Percentiles rank a stretch among this genome's conserved stretches.
phyloP scores from a whole-genome alignment of 1,140 invertebrate species.

The Papilio xuthus region DNA sequence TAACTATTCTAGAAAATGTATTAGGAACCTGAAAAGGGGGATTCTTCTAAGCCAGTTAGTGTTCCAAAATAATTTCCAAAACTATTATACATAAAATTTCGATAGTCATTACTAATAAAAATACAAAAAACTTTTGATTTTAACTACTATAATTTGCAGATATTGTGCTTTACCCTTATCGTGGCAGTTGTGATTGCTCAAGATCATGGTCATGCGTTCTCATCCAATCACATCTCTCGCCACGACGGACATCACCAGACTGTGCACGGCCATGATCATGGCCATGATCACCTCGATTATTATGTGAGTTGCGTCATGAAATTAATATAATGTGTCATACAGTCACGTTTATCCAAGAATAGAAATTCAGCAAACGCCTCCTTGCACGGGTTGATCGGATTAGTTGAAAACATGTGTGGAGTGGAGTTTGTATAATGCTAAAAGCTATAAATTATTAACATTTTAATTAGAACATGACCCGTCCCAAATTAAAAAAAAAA shows the following conservation, averaged over 20 bases:
- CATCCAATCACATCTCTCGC: conserved; percentile 56
- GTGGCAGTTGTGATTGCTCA: conserved; percentile 19
- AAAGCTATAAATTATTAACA: too few species aligned
- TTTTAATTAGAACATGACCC: too few species aligned
- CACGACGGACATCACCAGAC: conserved; percentile 49
- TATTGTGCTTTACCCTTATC: conserved; percentile 31
- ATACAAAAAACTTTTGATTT: too few species aligned
- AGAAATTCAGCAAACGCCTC: too few species aligned
- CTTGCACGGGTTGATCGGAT: too few species aligned
- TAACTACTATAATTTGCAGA: conserved; percentile 10
- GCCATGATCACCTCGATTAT: conserved; percentile 38
- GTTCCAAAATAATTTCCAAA: neutral
- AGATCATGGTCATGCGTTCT: conserved; percentile 50
- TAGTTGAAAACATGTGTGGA: too few species aligned
- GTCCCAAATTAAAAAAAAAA: too few species aligned
- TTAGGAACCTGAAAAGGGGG: too few species aligned
- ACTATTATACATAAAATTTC: neutral
- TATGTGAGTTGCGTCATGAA: neutral
- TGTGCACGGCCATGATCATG: conserved; percentile 39
- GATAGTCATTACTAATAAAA: neutral
- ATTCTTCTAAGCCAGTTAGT: too few species aligned
- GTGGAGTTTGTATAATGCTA: too few species aligned
- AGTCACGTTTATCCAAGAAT: too few species aligned
- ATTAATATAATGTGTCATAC: neutral
- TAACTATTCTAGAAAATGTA: too few species aligned